A percentile compares a stretch with the other conserved stretches of the same genome.
phyloP scores from a whole-genome alignment of 2,888 invertebrate genomes.

The Rhamnusium bicolor region DNA sequence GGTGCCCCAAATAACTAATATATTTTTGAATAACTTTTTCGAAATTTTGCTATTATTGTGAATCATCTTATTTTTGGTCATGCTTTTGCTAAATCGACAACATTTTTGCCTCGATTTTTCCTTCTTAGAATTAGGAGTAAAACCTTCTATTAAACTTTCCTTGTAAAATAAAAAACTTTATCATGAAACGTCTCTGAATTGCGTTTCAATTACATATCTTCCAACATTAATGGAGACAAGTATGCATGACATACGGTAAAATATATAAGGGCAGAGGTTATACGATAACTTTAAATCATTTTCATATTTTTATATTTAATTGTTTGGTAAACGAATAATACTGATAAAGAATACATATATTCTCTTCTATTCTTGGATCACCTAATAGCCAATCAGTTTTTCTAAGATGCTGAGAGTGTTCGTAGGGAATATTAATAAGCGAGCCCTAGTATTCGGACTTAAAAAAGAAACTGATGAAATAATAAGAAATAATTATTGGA shows the following conservation, averaged over 20 bases:
- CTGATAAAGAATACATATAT: not conserved
- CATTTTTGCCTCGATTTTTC: no score
- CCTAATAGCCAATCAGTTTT: constrained; percentile 32
- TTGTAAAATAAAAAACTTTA: no score
- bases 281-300: constrained; percentile 13
- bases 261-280: constrained; percentile 22
- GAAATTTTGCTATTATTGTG: no score
- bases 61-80: no score
- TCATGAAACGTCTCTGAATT: no score
- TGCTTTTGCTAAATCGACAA: no score
- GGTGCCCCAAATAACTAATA: no score
- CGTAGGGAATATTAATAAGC: constrained; percentile 38
- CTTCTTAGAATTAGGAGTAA: no score
- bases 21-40: no score
- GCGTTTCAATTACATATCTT: not conserved
- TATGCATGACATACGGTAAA: not conserved
- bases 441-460: constrained; percentile 40
- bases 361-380: not conserved
- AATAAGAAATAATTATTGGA: not conserved
- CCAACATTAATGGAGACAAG: not conserved
- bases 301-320: not conserved
- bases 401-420: constrained; percentile 44
- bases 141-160: no score
- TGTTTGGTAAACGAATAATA: constrained; percentile 15
- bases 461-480: constrained; percentile 44